Conservation (phyloP, 2,113 vertebrate species). For the Apaloderma vittatum region DNA sequence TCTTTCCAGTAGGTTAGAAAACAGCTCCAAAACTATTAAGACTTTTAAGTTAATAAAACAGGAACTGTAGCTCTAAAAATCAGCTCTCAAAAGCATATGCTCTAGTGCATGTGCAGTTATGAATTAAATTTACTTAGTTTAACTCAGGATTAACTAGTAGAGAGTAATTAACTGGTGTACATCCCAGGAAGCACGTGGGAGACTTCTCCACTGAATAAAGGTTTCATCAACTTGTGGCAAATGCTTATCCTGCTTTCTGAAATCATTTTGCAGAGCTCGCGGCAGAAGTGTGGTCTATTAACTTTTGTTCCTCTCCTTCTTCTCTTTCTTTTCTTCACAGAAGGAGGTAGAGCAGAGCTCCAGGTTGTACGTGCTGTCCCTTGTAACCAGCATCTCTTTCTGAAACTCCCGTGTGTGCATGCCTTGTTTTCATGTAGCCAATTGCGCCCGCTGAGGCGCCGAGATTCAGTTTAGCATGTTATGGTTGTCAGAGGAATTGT, state of each 20-base stretch:
- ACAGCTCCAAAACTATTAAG: neutral
- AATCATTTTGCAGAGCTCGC: neutral
- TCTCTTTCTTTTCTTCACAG: conserved; percentile 83
- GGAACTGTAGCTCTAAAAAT: neutral
- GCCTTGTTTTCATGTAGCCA: neutral
- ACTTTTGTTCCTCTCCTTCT: conserved; percentile 71
- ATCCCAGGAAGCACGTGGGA: neutral
- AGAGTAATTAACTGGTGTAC: neutral
- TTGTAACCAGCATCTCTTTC: conserved; percentile 52
- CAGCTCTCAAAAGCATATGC: neutral
- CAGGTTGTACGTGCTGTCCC: conserved; percentile 87
- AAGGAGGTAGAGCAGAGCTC: conserved; percentile 86
- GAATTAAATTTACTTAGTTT: conserved; percentile 4
- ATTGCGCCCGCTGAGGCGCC: neutral
- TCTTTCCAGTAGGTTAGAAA: neutral
- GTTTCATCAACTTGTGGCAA: neutral
- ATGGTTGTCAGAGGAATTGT: conserved; percentile 36
- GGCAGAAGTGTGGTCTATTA: conserved; percentile 59
- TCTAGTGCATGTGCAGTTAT: neutral
- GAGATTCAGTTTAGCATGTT: conserved; percentile 51
- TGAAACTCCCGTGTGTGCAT: conserved; percentile 50
- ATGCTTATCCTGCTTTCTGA: neutral
- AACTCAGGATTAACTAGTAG: neutral
- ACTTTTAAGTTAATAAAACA: neutral
- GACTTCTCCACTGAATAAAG: neutral